Percentiles rank a stretch among this genome's conserved stretches.
Evolutionary conservation across 2,113 vertebrate species (phyloP).

Genomic region (Dendrocopos noguchii): DNA sequence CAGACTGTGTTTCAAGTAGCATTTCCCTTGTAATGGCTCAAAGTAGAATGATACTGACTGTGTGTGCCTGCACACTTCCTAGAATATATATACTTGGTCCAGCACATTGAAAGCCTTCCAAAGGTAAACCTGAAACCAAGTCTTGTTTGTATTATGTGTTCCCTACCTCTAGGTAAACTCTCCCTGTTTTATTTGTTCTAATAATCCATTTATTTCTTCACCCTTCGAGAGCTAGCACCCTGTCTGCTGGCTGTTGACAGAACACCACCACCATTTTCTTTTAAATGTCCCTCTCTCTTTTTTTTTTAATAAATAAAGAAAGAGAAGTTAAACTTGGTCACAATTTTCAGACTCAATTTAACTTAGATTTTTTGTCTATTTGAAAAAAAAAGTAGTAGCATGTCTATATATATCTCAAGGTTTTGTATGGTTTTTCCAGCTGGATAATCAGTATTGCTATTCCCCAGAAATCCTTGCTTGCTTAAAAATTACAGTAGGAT

Average conservation of each 20-base stretch:
- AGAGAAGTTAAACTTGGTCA: neutral
- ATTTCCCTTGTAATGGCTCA: neutral
- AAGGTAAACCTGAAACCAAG: neutral
- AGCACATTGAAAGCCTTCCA: neutral
- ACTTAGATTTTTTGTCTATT: neutral
- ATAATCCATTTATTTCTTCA: neutral
- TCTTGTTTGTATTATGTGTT: neutral
- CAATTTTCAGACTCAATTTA: neutral
- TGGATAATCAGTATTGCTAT: neutral
- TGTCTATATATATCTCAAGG: neutral
- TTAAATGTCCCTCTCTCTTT: neutral
- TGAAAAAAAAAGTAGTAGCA: neutral
- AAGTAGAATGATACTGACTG: neutral
- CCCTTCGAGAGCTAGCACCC: neutral
- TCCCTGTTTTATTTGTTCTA: neutral
- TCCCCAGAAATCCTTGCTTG: neutral
- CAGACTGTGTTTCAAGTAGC: fast-evolving
- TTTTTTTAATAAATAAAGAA: neutral
- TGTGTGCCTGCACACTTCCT: neutral
- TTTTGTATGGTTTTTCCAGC: neutral
- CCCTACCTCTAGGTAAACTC: neutral
- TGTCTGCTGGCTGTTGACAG: neutral
- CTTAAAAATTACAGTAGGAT: neutral
- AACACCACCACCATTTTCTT: neutral
- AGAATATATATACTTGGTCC: neutral